Conservation (phyloP, 2,888 invertebrate species). For the Ochropleura plecta region DNA sequence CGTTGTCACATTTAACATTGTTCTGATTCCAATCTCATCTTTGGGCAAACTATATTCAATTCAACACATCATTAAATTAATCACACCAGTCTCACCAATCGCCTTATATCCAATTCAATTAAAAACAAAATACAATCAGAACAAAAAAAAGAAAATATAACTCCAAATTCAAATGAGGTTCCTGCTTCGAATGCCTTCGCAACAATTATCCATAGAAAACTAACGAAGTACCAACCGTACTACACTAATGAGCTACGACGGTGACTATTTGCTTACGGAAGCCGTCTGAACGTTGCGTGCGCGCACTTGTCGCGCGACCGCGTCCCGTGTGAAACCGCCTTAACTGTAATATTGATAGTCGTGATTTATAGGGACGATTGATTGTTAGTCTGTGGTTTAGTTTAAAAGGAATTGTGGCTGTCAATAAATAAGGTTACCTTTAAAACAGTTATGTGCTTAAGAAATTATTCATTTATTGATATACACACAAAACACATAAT, state of each 20-base stretch:
- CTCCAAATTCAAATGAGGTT: constrained; percentile 6
- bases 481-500: too few relatives aligned
- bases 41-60: too few relatives aligned
- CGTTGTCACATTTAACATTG: too few relatives aligned
- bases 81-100: background rate
- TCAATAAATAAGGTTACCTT: background rate
- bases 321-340: constrained; percentile 55
- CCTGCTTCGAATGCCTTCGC: background rate
- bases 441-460: too few relatives aligned
- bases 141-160: background rate
- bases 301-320: constrained; percentile 51
- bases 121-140: background rate
- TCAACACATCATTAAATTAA: background rate
- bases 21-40: too few relatives aligned
- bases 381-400: constrained; percentile 28
- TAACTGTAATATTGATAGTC: constrained; percentile 58
- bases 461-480: too few relatives aligned
- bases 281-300: constrained; percentile 52
- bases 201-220: constrained; percentile 32
- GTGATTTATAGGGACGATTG: constrained; percentile 51
- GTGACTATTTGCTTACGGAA: constrained; percentile 62
- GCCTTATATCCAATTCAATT: background rate
- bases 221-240: constrained; percentile 32
- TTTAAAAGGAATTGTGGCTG: background rate
- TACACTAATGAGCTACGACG: constrained; percentile 60